These are phyloP conservation scores for Phocides pigmalion DNA, from an alignment of 1,140 invertebrate genomes.

Conservation along the genomic window DNA sequence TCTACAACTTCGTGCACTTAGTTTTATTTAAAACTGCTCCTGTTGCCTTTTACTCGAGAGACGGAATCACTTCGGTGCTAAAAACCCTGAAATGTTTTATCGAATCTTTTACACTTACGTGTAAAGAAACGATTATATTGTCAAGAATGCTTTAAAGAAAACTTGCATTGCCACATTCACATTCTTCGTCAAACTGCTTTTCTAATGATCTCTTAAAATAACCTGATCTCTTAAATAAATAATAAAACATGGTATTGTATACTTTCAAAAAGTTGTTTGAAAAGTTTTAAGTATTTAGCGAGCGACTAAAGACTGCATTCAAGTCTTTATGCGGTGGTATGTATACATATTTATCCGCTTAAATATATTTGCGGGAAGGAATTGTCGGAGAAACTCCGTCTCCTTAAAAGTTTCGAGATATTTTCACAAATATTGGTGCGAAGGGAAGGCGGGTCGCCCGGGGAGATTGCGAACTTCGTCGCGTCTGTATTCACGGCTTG, in stretches of 20 bases:
- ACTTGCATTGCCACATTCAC: background rate
- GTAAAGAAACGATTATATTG: slow-evolving; percentile 11
- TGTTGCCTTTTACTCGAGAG: slow-evolving; percentile 44
- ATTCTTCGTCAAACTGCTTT: background rate
- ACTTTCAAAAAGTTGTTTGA: background rate
- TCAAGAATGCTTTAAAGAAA: background rate
- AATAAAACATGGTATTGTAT: background rate
- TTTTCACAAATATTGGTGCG: slow-evolving; percentile 68
- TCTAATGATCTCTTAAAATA: too few relatives aligned
- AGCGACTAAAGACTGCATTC: slow-evolving; percentile 11
- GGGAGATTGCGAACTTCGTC: slow-evolving; percentile 59
- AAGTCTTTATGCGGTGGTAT: slow-evolving; percentile 21
- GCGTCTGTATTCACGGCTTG: slow-evolving; percentile 64
- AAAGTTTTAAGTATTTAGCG: background rate
- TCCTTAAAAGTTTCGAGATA: slow-evolving; percentile 66
- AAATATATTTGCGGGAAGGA: slow-evolving; percentile 44
- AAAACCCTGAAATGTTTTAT: slow-evolving; percentile 25
- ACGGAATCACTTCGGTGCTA: slow-evolving; percentile 27
- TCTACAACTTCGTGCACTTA: slow-evolving; percentile 77
- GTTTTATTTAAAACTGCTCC: slow-evolving; percentile 72
- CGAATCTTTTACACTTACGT: slow-evolving; percentile 3
- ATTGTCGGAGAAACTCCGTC: slow-evolving; percentile 38
- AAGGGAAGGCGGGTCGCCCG: slow-evolving; percentile 53
- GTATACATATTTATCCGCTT: slow-evolving; percentile 43
- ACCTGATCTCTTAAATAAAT: too few relatives aligned